Conservation (phyloP, 2,888 invertebrate genomes). For the Acanthosepion lycidas region DNA sequence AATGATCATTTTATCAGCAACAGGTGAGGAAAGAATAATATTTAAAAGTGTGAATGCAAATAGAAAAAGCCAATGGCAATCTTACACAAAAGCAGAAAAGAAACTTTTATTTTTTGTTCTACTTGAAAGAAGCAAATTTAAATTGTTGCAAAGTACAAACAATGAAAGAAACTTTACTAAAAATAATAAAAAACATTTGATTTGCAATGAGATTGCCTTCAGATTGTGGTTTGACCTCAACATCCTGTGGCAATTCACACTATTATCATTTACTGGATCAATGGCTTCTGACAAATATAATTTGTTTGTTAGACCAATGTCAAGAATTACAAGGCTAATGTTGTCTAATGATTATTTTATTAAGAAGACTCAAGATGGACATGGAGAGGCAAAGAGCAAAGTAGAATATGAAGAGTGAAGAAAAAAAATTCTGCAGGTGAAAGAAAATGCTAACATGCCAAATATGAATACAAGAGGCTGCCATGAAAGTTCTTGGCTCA, state of each 20-base stretch:
- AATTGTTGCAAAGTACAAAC: neutral
- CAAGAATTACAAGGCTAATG: neutral
- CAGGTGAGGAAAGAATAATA: neutral
- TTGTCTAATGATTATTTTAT: conserved; percentile 22
- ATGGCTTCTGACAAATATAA: conserved; percentile 11
- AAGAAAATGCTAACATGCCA: neutral
- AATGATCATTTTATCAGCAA: conserved; percentile 9
- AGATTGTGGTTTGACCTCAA: neutral
- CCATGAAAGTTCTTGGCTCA: too few species aligned
- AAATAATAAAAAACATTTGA: neutral
- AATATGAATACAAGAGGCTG: neutral
- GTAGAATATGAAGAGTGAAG: too few species aligned
- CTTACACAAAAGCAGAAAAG: neutral
- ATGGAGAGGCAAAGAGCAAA: neutral
- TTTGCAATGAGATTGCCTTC: neutral
- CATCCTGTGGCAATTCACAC: neutral
- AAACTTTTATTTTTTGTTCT: neutral
- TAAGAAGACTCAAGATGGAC: neutral
- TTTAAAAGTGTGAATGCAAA: neutral
- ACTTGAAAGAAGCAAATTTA: neutral
- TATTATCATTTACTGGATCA: neutral
- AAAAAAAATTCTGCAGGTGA: neutral
- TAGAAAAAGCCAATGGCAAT: neutral
- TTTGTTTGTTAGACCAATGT: neutral
- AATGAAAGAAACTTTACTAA: neutral